Conservation (phyloP, 2,113 vertebrate genomes). For the Ictalurus punctatus region DNA sequence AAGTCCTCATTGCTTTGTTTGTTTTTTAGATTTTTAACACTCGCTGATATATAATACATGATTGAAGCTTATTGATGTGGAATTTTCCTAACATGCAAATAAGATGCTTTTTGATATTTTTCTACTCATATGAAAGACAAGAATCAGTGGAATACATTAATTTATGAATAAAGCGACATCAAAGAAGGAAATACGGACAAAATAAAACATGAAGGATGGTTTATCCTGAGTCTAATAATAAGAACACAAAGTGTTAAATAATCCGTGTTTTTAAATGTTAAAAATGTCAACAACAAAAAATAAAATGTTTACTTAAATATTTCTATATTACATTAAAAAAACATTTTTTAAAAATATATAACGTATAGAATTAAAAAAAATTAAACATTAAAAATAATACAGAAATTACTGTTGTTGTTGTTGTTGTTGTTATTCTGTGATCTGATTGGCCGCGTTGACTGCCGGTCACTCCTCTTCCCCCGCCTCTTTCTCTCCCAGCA, state of each 20-base stretch:
- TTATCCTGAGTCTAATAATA: background rate
- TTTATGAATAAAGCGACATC: background rate
- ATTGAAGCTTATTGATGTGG: background rate
- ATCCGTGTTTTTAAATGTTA: background rate
- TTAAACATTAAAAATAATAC: no score
- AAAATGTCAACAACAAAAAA: no score
- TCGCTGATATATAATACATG: background rate
- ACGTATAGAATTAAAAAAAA: no score
- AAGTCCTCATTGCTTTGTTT: background rate
- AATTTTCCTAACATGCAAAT: background rate
- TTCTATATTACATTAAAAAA: no score
- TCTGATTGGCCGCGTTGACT: conserved; percentile 27
- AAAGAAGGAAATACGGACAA: background rate
- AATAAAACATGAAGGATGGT: background rate
- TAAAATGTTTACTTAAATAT: no score
- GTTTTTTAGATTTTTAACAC: background rate
- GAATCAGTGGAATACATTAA: background rate
- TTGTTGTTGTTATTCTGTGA: background rate
- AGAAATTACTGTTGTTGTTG: background rate
- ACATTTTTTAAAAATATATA: no score
- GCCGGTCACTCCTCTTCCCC: conserved; percentile 23
- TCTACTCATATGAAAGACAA: background rate
- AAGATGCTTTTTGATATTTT: background rate
- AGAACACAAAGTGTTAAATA: background rate
- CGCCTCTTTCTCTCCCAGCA: background rate